Evolutionary conservation across 2,797 vertebrate genomes (phyloP), one percentile per base, ranked within the genome.

Genomic region (Melanotaenia boesemani): DNA sequence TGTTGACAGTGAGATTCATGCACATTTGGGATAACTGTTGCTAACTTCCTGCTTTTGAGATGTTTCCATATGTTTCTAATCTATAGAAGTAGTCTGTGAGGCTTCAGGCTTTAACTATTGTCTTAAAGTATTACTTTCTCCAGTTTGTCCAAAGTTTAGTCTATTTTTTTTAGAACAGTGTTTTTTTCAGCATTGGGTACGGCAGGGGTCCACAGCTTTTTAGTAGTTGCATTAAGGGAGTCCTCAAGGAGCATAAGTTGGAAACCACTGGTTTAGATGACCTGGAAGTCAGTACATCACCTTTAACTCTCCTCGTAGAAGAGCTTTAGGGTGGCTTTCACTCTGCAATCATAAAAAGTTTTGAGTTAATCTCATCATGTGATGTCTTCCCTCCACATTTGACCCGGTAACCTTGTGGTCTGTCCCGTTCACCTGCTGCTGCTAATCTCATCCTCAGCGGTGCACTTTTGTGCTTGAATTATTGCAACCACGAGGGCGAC

Each of bases 391-490:
- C 67, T 63, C 63, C 36, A 66, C 54, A 32, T 62, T 88, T 89
- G 82, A 89, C 72, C 72, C 2, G 16, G n/a, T 74, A 67, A 80
- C 82, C 70, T 28, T 54, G 59, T 44, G 56, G 70, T 48, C 26
- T 16, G 37, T 36, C 46, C 37, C 11, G 18, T 70, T 78, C 70
- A 82, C 72, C 63, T 70, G 26, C 55, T 22, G 10, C 41, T 41
- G 62, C 70, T 76, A 64, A 85, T 79, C 68, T 72, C 8, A 12
- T 7, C 41, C 20, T 71, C 30, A 55, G 26, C 64, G 58, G 65
- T 44, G 12, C 68, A 55, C 70, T 60, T 67, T 58, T 71, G 52
- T 63, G 50, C 52, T 63, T 54, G 63, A 68, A 67, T 72, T 57
- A 20, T 65, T 60, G 22, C 59, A 60, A 74, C 68, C 58, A 65